Evolutionary conservation across 2,888 invertebrate genomes (phyloP).

Genomic region (Lingula anatina): DNA sequence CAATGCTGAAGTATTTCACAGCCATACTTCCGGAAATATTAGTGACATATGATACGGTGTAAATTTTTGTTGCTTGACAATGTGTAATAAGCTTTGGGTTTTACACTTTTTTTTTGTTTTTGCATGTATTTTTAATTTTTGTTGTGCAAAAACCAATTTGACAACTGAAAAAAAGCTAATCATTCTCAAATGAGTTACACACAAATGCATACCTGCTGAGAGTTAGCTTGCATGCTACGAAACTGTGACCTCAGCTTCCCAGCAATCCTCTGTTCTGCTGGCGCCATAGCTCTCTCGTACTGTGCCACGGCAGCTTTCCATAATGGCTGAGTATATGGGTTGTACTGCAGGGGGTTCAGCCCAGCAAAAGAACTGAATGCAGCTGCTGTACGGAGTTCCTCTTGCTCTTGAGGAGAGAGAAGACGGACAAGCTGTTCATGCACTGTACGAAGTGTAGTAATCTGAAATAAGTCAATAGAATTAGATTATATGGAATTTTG

Average conservation of each 20-base stretch:
- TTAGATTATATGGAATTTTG: background rate
- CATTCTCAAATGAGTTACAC: background rate
- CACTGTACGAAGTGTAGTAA: conserved; percentile 68
- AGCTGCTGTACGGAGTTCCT: conserved; percentile 55
- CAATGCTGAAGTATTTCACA: no score
- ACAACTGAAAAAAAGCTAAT: no score
- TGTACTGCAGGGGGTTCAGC: conserved; percentile 65
- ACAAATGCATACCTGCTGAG: conserved; percentile 62
- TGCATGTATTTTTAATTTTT: no score
- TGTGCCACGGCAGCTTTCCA: conserved; percentile 68
- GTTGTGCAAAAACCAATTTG: no score
- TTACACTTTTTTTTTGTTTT: no score
- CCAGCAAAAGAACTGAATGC: conserved; percentile 69
- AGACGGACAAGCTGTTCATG: conserved; percentile 73
- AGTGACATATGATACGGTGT: no score
- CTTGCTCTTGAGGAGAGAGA: conserved; percentile 65
- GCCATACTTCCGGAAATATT: no score
- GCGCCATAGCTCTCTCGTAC: conserved; percentile 69
- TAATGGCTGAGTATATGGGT: conserved; percentile 63
- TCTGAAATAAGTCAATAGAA: conserved; percentile 51
- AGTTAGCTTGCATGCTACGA: conserved; percentile 62
- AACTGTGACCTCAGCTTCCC: conserved; percentile 72
- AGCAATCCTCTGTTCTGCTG: conserved; percentile 74
- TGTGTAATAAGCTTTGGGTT: no score
- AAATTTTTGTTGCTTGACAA: no score